Evolutionary conservation across 37 sponge, comb jelly and placozoan genomes (phyloP).

Genomic region (Tethya wilhelma): DNA sequence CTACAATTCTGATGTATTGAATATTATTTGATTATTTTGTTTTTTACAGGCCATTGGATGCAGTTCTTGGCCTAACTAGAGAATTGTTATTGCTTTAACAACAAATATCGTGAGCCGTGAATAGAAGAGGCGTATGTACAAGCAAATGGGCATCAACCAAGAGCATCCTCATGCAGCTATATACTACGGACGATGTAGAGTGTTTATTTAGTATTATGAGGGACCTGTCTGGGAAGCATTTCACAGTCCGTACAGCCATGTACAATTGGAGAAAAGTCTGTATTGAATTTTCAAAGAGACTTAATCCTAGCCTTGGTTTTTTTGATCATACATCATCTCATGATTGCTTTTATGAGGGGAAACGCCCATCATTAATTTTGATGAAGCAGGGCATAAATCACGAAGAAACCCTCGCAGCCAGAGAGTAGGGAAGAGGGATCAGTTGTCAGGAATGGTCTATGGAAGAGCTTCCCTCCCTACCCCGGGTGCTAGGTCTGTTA

Average conservation of each 20-base stretch:
- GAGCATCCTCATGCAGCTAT: neutral
- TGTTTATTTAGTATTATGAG: constrained; percentile 30
- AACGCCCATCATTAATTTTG: neutral
- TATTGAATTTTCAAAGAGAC: constrained; percentile 17
- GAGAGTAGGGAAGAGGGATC: constrained; percentile 6
- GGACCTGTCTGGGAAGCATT: constrained; percentile 17
- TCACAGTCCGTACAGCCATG: constrained; percentile 1
- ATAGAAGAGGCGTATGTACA: constrained; percentile 1
- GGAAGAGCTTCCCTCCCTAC: constrained; percentile 9
- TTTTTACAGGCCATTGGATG: neutral
- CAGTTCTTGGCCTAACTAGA: constrained; percentile 24
- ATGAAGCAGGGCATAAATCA: neutral
- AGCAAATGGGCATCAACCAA: too few relatives aligned
- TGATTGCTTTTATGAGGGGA: constrained; percentile 24
- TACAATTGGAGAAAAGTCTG: constrained; percentile 12
- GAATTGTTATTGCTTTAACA: constrained; percentile 25
- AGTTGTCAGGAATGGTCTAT: neutral
- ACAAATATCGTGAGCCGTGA: constrained; percentile 40
- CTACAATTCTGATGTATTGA: too few relatives aligned
- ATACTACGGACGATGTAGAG: constrained; percentile 49
- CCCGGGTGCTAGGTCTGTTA: neutral
- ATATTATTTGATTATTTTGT: too few relatives aligned
- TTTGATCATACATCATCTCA: constrained; percentile 31
- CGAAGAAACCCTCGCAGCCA: too few relatives aligned
- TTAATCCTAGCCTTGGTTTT: constrained; percentile 13